These are phyloP conservation scores for Sardina pilchardus DNA, from an alignment of 2,113 vertebrate genomes.

Conservation along the genomic window DNA sequence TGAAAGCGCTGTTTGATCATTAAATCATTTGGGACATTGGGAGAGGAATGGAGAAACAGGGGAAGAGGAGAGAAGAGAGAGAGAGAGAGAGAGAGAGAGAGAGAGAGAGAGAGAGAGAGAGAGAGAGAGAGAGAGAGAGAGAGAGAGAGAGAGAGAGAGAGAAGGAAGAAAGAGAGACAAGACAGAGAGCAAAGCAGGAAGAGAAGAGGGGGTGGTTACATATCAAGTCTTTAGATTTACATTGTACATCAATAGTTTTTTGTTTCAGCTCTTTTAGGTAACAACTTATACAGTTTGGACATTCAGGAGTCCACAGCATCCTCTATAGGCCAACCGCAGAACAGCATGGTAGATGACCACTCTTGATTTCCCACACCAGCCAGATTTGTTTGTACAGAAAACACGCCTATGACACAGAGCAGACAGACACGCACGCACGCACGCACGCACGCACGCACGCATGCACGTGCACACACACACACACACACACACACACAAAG, in stretches of 20 bases:
- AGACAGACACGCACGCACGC: background rate
- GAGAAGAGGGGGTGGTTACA: background rate
- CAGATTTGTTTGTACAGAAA: too few species aligned
- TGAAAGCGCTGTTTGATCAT: conserved; percentile 64
- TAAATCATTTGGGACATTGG: conserved; percentile 58
- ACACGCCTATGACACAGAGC: background rate
- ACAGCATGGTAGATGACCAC: background rate
- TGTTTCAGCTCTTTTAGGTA: background rate
- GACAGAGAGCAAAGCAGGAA: background rate
- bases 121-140: background rate
- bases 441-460: background rate
- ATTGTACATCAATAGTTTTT: background rate
- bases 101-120: background rate
- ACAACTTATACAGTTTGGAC: background rate
- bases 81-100: background rate
- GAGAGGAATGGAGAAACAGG: background rate
- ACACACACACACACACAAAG: background rate
- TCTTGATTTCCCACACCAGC: background rate
- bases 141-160: background rate
- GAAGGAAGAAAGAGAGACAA: background rate
- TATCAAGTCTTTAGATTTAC: background rate
- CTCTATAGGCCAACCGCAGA: conserved; percentile 19
- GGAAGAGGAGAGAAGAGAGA: background rate
- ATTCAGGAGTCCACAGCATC: conserved; percentile 37
- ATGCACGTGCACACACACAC: background rate